Base-by-base conservation (phyloP, 2,113 vertebrate genomes). In the Azemiops feae region DNA sequence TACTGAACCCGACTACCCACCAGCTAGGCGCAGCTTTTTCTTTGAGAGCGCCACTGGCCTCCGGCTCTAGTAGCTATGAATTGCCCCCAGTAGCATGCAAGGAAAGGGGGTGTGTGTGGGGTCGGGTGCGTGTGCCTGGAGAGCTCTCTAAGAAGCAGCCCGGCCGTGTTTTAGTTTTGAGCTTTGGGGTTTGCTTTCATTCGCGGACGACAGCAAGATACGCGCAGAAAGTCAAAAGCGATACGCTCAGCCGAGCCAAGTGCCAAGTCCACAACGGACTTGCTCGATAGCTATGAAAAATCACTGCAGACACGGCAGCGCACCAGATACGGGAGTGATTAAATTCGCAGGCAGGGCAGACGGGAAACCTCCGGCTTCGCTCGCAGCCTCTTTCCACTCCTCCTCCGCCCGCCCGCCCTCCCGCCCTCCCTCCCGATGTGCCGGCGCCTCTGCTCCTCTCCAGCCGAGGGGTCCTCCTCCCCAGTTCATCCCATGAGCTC, bases 241-340 rank as follows among this genome's bases (percentile, higher is more conserved):
- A 6, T 30, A 23, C 47, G 25, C 90, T 9, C 52, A 20, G 14
- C 34, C 58, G 93, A 93, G 91, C 92, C 64, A 57, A 95, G 95
- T 58, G 95, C 93, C 96, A 95, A 91, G 54, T 93, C 93, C 96
- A 96, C 96, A 96, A 95, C 92, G 92, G 96, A 93, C 96, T 97
- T 95, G 95, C 96, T 94, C 95, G 95, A 96, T 96, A 97, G 96
- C 95, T 94, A 97, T 97, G 96, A 97, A 96, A 97, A 96, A 97
- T 97, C 97, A 94, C 97, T 98, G 98, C 98, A 96, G 97, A 96
- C 95, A 94, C 96, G 60, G 93, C 89, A 93, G 95, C 93, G 94
- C 92, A 92, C 88, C 95, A 91, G 96, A 93, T 95, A 93, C 69
- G 95, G 89, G 22, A 22, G 60, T 95, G 95, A 93, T 95, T 96